phyloP scores from a whole-genome alignment of 2,113 vertebrate genomes.

The Morphnarchus princeps region DNA sequence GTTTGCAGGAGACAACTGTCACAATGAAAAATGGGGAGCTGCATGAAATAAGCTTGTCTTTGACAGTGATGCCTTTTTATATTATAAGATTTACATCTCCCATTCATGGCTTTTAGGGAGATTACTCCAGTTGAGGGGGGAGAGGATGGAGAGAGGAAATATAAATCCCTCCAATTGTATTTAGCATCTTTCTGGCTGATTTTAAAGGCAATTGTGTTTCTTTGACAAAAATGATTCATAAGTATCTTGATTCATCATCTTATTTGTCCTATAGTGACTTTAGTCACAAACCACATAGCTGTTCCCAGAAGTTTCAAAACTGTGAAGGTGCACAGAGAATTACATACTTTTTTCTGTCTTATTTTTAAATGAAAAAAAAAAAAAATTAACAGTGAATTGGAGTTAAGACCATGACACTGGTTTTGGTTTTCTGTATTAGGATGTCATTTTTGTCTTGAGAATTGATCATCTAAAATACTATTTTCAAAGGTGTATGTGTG shows the following conservation, averaged over 20 bases:
- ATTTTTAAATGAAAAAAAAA: background rate
- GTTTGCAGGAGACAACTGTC: background rate
- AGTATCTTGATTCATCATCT: background rate
- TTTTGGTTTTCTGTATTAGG: background rate
- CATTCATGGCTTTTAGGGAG: background rate
- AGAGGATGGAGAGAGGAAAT: background rate
- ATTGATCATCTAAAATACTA: fast-evolving
- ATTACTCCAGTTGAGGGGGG: background rate
- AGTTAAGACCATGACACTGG: background rate
- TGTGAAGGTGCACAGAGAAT: background rate
- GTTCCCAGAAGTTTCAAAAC: background rate
- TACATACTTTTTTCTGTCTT: background rate
- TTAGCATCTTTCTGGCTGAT: background rate
- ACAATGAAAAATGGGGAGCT: background rate
- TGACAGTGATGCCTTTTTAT: background rate
- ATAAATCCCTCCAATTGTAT: background rate
- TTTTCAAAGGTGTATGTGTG: background rate
- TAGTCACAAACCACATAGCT: background rate
- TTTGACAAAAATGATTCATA: background rate
- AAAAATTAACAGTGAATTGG: background rate
- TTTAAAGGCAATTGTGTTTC: background rate
- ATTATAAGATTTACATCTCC: background rate
- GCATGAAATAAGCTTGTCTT: background rate
- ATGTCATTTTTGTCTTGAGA: background rate
- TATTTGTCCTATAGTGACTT: background rate